phyloP scores from a whole-genome alignment of 2,113 vertebrate genomes.

The Jaculus jaculus region DNA sequence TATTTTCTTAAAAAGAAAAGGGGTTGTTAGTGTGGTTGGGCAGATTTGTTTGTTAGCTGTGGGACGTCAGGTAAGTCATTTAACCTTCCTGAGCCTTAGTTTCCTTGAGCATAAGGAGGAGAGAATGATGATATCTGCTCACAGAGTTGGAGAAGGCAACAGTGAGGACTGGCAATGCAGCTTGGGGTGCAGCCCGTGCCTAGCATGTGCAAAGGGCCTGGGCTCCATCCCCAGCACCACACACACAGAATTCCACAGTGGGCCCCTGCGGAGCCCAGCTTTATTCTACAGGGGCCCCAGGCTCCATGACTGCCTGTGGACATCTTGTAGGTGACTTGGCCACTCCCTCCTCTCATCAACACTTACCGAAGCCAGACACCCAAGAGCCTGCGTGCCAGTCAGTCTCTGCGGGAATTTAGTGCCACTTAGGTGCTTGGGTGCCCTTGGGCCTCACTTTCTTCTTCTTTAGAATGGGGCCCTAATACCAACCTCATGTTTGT shows the following conservation, averaged over 20 bases:
- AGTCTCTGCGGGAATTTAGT: accelerated
- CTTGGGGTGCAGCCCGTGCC: not conserved
- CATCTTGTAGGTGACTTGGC: accelerated
- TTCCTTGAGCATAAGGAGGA: not conserved
- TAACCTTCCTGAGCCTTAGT: not conserved
- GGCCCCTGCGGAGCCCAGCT: accelerated
- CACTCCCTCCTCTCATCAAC: accelerated
- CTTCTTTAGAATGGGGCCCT: not conserved
- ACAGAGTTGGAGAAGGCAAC: too few species aligned
- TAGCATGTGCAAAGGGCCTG: not conserved
- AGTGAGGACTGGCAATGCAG: too few species aligned
- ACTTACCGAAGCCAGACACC: accelerated
- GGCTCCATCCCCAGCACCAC: too few species aligned
- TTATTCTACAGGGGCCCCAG: accelerated
- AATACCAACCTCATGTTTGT: not conserved
- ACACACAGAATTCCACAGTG: not conserved
- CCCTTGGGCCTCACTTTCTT: not conserved
- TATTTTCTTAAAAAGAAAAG: too few species aligned
- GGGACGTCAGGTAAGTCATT: not conserved
- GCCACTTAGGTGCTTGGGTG: not conserved
- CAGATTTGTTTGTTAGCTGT: not conserved
- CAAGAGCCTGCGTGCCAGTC: not conserved
- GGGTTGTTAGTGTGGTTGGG: not conserved
- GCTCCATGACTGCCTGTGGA: accelerated
- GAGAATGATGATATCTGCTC: accelerated